Conservation (phyloP, 2,113 vertebrate species). For the Shinisaurus crocodilurus region DNA sequence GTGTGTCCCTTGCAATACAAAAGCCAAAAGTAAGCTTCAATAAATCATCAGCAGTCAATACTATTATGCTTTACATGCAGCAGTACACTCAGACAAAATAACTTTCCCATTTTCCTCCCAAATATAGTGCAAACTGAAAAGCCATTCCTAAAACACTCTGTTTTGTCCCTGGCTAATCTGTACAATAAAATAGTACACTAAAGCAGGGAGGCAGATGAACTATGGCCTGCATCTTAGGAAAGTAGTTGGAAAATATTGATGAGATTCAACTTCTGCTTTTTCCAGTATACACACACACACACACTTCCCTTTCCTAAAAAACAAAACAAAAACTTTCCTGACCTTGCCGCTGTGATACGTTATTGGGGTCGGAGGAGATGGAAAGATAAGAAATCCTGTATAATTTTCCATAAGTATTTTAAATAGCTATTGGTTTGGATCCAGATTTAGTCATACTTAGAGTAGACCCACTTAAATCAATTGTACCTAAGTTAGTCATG, state of each 20-base stretch:
- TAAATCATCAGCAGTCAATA: not conserved
- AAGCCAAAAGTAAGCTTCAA: conserved; percentile 8
- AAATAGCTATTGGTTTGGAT: not conserved
- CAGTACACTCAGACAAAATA: conserved; percentile 21
- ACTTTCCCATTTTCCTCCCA: not conserved
- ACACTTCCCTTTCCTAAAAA: conserved; percentile 21
- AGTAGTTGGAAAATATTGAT: conserved; percentile 42
- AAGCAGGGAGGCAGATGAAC: conserved; percentile 24
- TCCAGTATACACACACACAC: not conserved
- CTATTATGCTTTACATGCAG: not conserved
- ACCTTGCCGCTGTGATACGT: not conserved
- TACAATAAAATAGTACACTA: conserved; percentile 28
- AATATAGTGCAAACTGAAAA: not conserved
- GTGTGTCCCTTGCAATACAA: not conserved
- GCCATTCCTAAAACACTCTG: conserved; percentile 22
- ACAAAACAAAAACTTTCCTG: not conserved
- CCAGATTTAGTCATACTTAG: too few species aligned
- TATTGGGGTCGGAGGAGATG: not conserved
- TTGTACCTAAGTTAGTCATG: too few species aligned
- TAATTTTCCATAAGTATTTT: not conserved
- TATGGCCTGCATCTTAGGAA: conserved; percentile 21
- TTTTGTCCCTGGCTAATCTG: conserved; percentile 15
- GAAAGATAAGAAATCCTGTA: not conserved
- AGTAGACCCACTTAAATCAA: too few species aligned
- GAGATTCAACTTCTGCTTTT: conserved; percentile 28